Evolutionary conservation across 1,140 invertebrate species (phyloP).

Genomic region (Brachionus manjavacas): DNA sequence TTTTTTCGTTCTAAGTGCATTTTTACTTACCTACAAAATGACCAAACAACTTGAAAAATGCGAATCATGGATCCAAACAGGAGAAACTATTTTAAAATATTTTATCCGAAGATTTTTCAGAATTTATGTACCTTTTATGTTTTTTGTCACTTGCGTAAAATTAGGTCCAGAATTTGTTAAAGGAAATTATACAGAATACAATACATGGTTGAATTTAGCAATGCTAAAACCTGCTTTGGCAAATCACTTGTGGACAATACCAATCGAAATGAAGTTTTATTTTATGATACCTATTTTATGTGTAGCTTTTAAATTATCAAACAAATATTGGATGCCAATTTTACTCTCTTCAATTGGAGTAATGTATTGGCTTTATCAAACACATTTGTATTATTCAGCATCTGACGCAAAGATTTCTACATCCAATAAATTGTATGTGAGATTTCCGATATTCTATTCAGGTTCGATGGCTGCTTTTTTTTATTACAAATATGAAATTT

Average conservation of each 20-base stretch:
- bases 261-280: neutral
- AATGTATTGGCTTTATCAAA: neutral
- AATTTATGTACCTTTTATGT: neutral
- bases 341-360: neutral
- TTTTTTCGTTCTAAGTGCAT: neutral
- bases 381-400: neutral
- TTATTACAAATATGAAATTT: neutral
- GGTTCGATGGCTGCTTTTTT: neutral
- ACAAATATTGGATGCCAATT: neutral
- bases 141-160: neutral
- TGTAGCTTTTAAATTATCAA: neutral
- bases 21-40: neutral
- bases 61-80: neutral
- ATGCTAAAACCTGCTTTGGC: neutral
- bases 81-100: neutral
- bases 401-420: neutral
- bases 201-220: neutral
- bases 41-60: neutral
- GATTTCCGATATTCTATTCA: conserved; percentile 2
- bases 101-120: neutral
- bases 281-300: neutral
- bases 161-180: neutral
- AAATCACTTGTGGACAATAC: conserved; percentile 8
- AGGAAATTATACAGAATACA: neutral
- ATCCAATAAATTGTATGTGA: neutral